A percentile compares a stretch with the other conserved stretches of the same genome.
These are phyloP conservation scores for Microplitis manilae DNA, from an alignment of 2,888 invertebrate species.

Conservation along the genomic window DNA sequence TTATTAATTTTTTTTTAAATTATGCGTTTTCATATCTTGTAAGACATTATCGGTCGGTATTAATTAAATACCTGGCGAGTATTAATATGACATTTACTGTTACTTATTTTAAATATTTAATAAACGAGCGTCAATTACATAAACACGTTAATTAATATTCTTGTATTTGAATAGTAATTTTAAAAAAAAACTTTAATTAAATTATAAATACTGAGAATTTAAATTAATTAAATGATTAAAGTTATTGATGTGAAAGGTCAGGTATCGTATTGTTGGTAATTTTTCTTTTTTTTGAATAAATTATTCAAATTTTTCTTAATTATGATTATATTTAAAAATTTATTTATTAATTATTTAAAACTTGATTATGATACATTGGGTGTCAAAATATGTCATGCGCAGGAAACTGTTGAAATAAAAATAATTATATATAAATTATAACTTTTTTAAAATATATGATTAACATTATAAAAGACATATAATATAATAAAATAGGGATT, in stretches of 20 bases:
- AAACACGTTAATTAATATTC: neutral
- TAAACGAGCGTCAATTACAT: neutral
- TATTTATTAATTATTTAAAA: neutral
- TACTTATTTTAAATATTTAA: neutral
- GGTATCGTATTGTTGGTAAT: neutral
- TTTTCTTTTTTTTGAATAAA: neutral
- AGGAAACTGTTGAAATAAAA: neutral
- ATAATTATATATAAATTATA: neutral
- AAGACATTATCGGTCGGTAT: no score
- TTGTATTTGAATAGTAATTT: neutral
- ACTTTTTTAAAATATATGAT: neutral
- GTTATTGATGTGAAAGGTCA: neutral
- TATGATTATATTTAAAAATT: neutral
- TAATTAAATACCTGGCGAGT: no score
- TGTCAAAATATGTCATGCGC: neutral
- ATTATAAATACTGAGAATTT: neutral
- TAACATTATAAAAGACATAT: neutral
- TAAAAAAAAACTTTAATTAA: neutral
- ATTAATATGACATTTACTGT: no score
- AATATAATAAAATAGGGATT: neutral
- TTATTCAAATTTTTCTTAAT: neutral
- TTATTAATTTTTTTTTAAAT: no score
- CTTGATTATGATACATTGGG: neutral
- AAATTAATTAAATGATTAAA: neutral
- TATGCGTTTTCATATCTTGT: no score